Percentiles rank a stretch among this genome's conserved stretches.
Evolutionary conservation across 1,140 invertebrate genomes (phyloP).

Genomic region (Halesus radiatus): DNA sequence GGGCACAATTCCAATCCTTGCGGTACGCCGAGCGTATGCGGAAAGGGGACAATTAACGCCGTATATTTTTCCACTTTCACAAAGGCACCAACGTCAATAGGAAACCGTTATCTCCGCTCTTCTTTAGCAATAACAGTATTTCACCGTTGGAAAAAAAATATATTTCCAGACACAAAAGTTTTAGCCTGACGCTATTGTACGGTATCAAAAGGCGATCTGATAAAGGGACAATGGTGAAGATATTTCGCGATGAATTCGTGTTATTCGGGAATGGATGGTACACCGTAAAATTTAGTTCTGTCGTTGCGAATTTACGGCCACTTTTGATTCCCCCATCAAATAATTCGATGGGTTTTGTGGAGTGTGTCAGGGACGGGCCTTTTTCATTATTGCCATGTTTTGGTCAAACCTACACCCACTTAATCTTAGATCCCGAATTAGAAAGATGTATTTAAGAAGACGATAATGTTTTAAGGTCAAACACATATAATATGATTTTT

Average conservation of each 20-base stretch:
- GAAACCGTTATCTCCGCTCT: slow-evolving; percentile 38
- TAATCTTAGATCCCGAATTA: too few species aligned
- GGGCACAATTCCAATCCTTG: neutral
- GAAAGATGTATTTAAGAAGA: too few species aligned
- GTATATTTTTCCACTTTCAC: slow-evolving; percentile 33
- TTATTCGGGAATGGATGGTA: slow-evolving; percentile 40
- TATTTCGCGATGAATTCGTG: slow-evolving; percentile 40
- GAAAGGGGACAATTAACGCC: slow-evolving; percentile 29
- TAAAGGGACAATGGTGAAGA: slow-evolving; percentile 39
- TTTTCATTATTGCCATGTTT: too few species aligned
- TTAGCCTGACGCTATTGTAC: slow-evolving; percentile 40
- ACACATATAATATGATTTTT: too few species aligned
- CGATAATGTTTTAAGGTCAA: too few species aligned
- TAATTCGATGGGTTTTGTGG: slow-evolving; percentile 12
- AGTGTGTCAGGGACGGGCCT: neutral
- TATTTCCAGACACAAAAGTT: slow-evolving; percentile 45
- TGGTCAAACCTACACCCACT: too few species aligned
- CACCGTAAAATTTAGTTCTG: slow-evolving; percentile 35
- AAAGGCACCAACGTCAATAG: slow-evolving; percentile 34
- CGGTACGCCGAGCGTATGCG: neutral
- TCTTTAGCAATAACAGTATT: slow-evolving; percentile 47
- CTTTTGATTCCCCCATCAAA: slow-evolving; percentile 36
- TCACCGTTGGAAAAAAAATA: slow-evolving; percentile 43
- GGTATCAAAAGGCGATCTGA: slow-evolving; percentile 42
- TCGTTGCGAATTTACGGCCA: slow-evolving; percentile 33